A percentile compares a stretch with the other conserved stretches of the same genome.
These are phyloP conservation scores for Bagarius yarrelli DNA, from an alignment of 2,113 vertebrate species.

Conservation along the genomic window DNA sequence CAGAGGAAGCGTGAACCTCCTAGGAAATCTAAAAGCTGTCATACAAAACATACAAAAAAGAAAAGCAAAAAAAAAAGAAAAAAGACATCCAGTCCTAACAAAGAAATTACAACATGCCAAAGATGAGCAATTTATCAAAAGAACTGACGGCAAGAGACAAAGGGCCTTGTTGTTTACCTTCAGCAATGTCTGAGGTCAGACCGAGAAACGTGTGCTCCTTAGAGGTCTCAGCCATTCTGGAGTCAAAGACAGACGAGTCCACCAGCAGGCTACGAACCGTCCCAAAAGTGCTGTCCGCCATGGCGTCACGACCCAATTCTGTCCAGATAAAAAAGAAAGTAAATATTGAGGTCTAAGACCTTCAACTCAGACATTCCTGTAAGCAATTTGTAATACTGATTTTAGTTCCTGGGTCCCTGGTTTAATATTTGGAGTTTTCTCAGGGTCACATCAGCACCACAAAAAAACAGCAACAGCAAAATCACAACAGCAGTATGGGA, in stretches of 20 bases:
- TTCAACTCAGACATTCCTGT: background rate
- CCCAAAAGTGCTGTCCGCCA: constrained; percentile 83
- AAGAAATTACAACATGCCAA: background rate
- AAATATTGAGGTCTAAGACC: background rate
- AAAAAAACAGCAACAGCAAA: background rate
- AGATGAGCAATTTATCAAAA: background rate
- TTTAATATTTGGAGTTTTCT: background rate
- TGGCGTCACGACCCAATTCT: constrained; percentile 61
- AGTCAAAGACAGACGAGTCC: constrained; percentile 88
- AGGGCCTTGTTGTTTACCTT: constrained; percentile 72
- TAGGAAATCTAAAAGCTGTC: constrained; percentile 17
- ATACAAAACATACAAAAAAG: background rate
- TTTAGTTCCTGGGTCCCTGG: background rate
- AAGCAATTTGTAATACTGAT: background rate
- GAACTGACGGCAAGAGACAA: constrained; percentile 7
- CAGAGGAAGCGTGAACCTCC: constrained; percentile 19
- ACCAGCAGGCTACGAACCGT: constrained; percentile 78
- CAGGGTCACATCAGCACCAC: too few species aligned
- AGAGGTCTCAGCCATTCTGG: constrained; percentile 80
- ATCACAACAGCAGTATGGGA: too few species aligned
- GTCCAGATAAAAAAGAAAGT: constrained; percentile 44
- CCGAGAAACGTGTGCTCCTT: constrained; percentile 77
- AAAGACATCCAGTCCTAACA: background rate
- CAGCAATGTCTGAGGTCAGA: constrained; percentile 67
- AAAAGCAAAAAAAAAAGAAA: background rate